Evolutionary conservation across 2,888 invertebrate genomes (phyloP), one percentile per base, ranked within the genome.

Genomic region (Ophion obscuratus): DNA sequence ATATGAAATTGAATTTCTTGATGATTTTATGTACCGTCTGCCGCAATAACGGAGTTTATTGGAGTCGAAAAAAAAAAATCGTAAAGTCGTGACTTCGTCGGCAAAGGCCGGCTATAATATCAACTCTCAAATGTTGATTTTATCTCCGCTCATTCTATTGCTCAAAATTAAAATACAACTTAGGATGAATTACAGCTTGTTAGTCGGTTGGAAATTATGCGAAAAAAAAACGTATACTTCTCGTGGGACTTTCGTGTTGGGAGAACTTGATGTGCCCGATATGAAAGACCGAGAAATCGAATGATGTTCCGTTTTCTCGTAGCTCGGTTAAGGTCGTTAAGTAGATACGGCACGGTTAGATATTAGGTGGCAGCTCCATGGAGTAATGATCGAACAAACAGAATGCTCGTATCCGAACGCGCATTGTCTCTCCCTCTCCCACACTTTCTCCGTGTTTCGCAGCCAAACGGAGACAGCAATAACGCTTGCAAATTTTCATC

Each of bases 361-460:
- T 82, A 77, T 40, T 74, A 67, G 74, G 59, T 86, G 79, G 73
- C 84, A 83, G 70, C 83, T 83, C 36, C 31, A 59, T 59, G 67
- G 70, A 67, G 71, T 84, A 88, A 88, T 89, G 83, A 83, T 73
- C 83, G 75, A 83, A 74, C 61, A 75, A 68, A 68, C 64, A 62
- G 68, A 75, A 68, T 75, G 53, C 75, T 59, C 75, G 66, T 81
- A 66, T 78, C 68, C 66, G 53, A 67, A 79, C 66, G 78, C 78
- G 81, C 73, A 81, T 70, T 79, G 73, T 84, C 71, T 83, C 47
- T 47, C 47, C 70, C 82, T 86, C 85, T 91, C 90, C 87, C 88
- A 89, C 87, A 89, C 90, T 90, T 91, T 90, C 89, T 88, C 89
- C 89, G n/a, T 14, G 77, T 53, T 70, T 44, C 44, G 31, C 73